Evolutionary conservation across 2,113 vertebrate species (phyloP), one percentile per base, ranked within the genome.

Genomic region (Oreotragus oreotragus): DNA sequence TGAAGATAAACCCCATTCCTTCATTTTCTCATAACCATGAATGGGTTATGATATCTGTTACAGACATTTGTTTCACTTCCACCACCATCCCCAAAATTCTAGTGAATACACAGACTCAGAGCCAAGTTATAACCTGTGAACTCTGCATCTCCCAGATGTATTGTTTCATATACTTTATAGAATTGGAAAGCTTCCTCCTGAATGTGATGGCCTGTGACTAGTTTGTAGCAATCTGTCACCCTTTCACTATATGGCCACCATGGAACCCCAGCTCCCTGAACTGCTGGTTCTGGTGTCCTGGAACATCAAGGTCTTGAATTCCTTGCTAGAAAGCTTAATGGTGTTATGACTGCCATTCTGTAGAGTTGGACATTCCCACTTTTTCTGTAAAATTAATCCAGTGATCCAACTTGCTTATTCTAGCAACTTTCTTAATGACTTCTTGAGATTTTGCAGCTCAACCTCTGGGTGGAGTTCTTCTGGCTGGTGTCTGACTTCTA

Each of bases 261-360:
- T 66, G 64, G 19, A 66, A 36, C 15, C 64, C 64, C 11, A 58
- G 7, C 23, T 27, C 13, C 33, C 60, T 87, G 58, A 27, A 19
- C 66, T 43, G 27, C 66, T 89, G 36, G 36, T 89, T 19, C 36
- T 90, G 19, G 1, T 47, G 17, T 79, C 39, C 53, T 90, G 70
- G 53, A 77, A 57, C 33, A n/a, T 88, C 16, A 95, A 96, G 19
- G 64, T 70, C 19, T 28, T 97, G 25, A 88, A 98, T 76, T 81
- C 93, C 25, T 57, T 95, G 51, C 2, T 92, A n/a, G 91, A 98
- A 43, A 97, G 55, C 11, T 88, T 84, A 9, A 57, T 94, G 57
- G 85, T 87, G 4, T 73, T 91, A 3, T n/a, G 36, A 0, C 47
- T 97, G n/a, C 79, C 66, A 19, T 97, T 96, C 36, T 96, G 96